Evolutionary conservation across 1,140 invertebrate genomes (phyloP), one percentile per base, ranked within the genome.

Genomic region (Trachymyrmex cornetzi): DNA sequence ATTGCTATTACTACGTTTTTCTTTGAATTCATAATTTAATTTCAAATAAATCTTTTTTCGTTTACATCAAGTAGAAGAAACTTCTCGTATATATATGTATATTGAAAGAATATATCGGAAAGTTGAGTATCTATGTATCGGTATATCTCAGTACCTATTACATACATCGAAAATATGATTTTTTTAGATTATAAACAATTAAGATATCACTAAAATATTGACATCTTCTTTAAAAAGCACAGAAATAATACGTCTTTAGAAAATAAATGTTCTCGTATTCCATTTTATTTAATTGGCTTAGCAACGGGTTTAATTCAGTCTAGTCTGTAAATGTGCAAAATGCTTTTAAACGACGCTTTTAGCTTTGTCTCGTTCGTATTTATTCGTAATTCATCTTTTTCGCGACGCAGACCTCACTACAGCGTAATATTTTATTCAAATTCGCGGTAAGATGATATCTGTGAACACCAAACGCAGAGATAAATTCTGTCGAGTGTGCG

Each of bases 401-500:
- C 3, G 16, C 61, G 7, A 9, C n/a, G 5, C 11, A n/a, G 16
- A 9, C 3, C 12, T 48, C 19, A n/a, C 5, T n/a, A 3, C 19
- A 1, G 38, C 57, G n/a, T n/a, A 71, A 80, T n/a, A 6, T 27
- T 81, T 71, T 72, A 82, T 82, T 82, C 19, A 72, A n/a, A 74
- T 61, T 67, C 30, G 34, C 19, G 16, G 50, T 38, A 50, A 71
- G 24, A 6, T n/a, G 44, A 12, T 12, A 12, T 4, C 27, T 9
- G 44, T 12, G 34, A 59, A 82, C 67, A 11, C 7, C 22, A 24
- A 34, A 44, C 71, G 16, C 38, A 38, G 12, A 53, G 69, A 82
- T 82, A 72, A 82, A 74, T 82, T 38, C 14, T 22, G 80, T 59
- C 12, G 38, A 30, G 53, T 24, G 12, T n/a, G 67, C 67, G 19